A percentile compares a stretch with the other conserved stretches of the same genome.
Conservation (phyloP, 1,140 invertebrate genomes). For the Caenorhabditis remanei region DNA sequence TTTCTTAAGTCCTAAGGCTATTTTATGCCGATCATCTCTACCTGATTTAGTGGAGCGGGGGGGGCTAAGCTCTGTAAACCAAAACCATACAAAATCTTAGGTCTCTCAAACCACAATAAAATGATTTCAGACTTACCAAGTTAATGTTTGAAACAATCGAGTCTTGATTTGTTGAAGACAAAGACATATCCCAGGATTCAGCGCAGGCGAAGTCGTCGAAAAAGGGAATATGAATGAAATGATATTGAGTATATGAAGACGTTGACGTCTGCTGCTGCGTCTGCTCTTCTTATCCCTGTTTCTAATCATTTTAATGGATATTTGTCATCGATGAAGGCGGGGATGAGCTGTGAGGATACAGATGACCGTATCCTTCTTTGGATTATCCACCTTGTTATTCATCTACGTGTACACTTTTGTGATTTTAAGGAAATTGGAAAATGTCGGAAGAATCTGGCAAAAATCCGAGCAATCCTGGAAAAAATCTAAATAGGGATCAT, state of each 20-base stretch:
- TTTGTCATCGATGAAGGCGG: too few species aligned
- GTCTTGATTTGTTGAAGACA: background rate
- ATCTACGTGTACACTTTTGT: too few species aligned
- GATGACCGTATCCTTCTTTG: too few species aligned
- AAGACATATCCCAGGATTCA: background rate
- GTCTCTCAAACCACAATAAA: background rate
- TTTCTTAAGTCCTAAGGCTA: too few species aligned
- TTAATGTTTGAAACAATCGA: background rate
- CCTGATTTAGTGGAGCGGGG: too few species aligned
- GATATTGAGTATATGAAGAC: background rate
- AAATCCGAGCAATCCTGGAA: too few species aligned
- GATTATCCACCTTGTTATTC: too few species aligned
- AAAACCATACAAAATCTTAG: background rate
- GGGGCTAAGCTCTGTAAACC: background rate
- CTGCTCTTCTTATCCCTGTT: background rate
- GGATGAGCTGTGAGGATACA: too few species aligned
- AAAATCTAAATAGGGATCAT: too few species aligned
- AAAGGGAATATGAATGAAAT: background rate
- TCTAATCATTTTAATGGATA: constrained; percentile 13
- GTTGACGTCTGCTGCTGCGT: background rate
- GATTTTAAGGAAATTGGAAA: too few species aligned
- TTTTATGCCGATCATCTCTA: too few species aligned
- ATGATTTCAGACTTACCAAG: background rate
- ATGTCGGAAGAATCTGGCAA: too few species aligned
- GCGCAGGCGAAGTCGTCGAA: background rate